Conservation (phyloP, 92 coral and sea anemone genomes). For the Epizoanthus ramosus region DNA sequence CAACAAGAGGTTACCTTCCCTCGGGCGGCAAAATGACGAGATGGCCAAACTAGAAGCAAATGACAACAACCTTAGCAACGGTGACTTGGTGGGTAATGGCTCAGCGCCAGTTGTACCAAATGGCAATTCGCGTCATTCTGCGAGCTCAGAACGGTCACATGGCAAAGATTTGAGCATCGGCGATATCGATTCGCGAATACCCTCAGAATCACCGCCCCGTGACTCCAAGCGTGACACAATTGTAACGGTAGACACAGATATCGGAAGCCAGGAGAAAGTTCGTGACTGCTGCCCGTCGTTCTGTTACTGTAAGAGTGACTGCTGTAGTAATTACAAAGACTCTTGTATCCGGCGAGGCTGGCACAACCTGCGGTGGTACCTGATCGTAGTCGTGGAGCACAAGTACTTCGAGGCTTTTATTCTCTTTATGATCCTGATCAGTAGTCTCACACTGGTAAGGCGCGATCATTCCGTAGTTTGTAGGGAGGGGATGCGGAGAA, state of each 20-base stretch:
- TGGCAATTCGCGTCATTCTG: conserved; percentile 95
- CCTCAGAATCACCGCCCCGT: conserved; percentile 75
- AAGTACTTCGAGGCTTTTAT: conserved; percentile 91
- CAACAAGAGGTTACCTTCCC: conserved; percentile 57
- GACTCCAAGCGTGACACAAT: conserved; percentile 91
- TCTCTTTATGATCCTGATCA: conserved; percentile 80
- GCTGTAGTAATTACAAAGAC: conserved; percentile 81
- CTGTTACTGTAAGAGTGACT: conserved; percentile 90
- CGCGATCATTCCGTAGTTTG: no score
- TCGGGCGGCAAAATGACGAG: conserved; percentile 60
- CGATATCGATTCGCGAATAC: conserved; percentile 92
- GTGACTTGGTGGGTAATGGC: conserved; percentile 88
- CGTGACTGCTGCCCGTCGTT: conserved; percentile 91
- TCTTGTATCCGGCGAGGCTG: conserved; percentile 85
- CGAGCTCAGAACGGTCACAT: conserved; percentile 79
- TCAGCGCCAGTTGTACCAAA: conserved; percentile 88
- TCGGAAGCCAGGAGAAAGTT: conserved; percentile 59
- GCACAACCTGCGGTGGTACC: conserved; percentile 83
- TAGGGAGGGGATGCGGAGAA: no score
- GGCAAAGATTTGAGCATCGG: conserved; percentile 85
- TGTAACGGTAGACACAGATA: conserved; percentile 86
- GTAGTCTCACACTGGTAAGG: conserved; percentile 95
- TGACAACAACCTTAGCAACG: conserved; percentile 82
- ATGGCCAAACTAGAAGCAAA: conserved; percentile 69
- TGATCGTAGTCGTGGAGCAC: conserved; percentile 88